phyloP scores from a whole-genome alignment of 2,888 invertebrate genomes.

The Cheilosia soror region DNA sequence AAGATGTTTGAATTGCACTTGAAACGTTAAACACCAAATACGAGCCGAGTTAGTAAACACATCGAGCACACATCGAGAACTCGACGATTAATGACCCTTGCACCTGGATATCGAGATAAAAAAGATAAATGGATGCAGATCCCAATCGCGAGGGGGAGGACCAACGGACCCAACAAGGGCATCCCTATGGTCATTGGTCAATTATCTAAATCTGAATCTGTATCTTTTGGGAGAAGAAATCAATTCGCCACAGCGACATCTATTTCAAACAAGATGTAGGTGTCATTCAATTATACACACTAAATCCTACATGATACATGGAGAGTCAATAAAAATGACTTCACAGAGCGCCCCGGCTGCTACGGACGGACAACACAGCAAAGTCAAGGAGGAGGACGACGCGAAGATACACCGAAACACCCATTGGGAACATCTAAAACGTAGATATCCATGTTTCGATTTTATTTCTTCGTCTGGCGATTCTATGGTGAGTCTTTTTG shows the following conservation, averaged over 20 bases:
- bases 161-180: constrained; percentile 16
- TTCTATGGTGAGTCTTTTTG: constrained; percentile 12
- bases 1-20: constrained; percentile 73
- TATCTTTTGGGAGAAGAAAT: constrained; percentile 20
- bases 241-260: constrained; percentile 62
- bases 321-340: constrained; percentile 70
- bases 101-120: constrained; percentile 68
- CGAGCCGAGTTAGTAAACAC: constrained; percentile 28
- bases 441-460: constrained; percentile 69
- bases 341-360: background rate
- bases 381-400: constrained; percentile 35
- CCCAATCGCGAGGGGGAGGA: constrained; percentile 16
- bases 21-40: constrained; percentile 67
- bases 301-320: constrained; percentile 74
- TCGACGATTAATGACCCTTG: constrained; percentile 74
- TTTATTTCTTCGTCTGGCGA: constrained; percentile 54
- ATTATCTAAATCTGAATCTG: constrained; percentile 42
- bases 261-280: constrained; percentile 75
- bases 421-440: constrained; percentile 59
- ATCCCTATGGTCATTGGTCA: constrained; percentile 33
- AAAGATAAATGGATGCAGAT: constrained; percentile 54
- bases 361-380: constrained; percentile 17
- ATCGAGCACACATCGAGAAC: constrained; percentile 46
- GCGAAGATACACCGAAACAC: constrained; percentile 45
- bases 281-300: constrained; percentile 75